Conservation (phyloP, 1,140 invertebrate species). For the Tetramorium alpestre region DNA sequence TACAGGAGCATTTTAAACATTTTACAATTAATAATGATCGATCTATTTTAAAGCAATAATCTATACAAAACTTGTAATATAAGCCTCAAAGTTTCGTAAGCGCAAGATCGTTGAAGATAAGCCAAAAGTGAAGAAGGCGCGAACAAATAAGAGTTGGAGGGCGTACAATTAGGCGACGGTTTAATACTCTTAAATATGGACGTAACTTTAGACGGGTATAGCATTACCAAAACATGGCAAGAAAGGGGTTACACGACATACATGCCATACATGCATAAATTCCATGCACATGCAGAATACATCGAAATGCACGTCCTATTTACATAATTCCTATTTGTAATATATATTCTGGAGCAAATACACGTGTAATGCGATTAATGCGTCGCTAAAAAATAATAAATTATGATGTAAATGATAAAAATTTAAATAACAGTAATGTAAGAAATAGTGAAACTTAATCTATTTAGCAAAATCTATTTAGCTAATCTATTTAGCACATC, state of each 20-base stretch:
- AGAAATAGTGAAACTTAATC: not conserved
- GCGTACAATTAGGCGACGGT: slow-evolving; percentile 74
- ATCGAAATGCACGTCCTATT: slow-evolving; percentile 4
- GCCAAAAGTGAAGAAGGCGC: slow-evolving; percentile 24
- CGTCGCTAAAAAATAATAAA: not conserved
- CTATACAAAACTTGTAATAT: not conserved
- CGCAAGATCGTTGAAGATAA: slow-evolving; percentile 5
- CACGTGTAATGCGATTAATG: not conserved
- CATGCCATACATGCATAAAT: slow-evolving; percentile 4
- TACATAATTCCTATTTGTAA: not conserved
- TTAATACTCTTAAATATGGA: slow-evolving; percentile 77
- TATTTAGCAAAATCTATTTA: no score
- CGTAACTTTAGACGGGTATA: slow-evolving; percentile 83
- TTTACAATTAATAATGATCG: not conserved
- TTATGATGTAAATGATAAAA: not conserved
- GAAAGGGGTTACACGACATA: slow-evolving; percentile 57
- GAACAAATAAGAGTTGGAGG: slow-evolving; percentile 25
- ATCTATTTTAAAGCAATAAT: not conserved
- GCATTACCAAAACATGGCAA: slow-evolving; percentile 80
- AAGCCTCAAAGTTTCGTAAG: slow-evolving; percentile 1
- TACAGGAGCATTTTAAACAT: not conserved
- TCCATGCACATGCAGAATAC: not conserved
- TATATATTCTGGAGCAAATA: not conserved
- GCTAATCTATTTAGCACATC: no score
- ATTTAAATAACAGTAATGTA: not conserved